These are phyloP conservation scores for Orgyia antiqua DNA, from an alignment of 2,888 invertebrate species.

Conservation along the genomic window DNA sequence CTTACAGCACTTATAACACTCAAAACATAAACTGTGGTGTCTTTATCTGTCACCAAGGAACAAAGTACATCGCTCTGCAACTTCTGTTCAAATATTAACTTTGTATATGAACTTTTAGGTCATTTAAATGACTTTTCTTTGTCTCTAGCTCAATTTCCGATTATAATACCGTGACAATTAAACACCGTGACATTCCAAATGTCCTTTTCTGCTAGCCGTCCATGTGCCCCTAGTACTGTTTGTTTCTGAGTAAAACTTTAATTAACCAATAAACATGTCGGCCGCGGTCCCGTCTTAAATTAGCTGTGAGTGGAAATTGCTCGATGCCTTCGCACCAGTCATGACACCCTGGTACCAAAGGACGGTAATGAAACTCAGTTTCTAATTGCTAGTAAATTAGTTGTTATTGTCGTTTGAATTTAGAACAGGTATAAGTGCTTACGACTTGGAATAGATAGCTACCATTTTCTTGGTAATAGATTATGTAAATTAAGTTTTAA, in stretches of 20 bases:
- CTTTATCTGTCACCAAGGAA: no score
- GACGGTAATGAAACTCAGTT: slow-evolving; percentile 26
- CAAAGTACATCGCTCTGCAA: no score
- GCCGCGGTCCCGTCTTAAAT: slow-evolving; percentile 63
- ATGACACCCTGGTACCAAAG: slow-evolving; percentile 30
- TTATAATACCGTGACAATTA: no score
- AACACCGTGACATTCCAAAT: no score
- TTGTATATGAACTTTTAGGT: no score
- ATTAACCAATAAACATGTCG: slow-evolving; percentile 78
- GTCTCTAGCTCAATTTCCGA: no score
- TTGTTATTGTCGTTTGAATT: slow-evolving; percentile 25
- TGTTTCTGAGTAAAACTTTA: slow-evolving; percentile 75
- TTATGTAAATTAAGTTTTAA: neutral
- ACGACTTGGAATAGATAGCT: slow-evolving; percentile 3
- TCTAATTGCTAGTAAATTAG: slow-evolving; percentile 30
- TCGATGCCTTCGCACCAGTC: slow-evolving; percentile 31
- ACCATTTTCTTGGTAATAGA: neutral
- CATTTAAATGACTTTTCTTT: no score
- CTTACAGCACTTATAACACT: no score
- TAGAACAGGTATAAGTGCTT: slow-evolving; percentile 9
- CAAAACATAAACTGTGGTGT: no score
- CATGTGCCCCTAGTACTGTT: slow-evolving; percentile 46
- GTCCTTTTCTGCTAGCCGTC: slow-evolving; percentile 40
- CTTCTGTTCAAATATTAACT: no score
- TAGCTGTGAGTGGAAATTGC: slow-evolving; percentile 48